phyloP scores from a whole-genome alignment of 2,888 invertebrate genomes.

The Ochlodes sylvanus region DNA sequence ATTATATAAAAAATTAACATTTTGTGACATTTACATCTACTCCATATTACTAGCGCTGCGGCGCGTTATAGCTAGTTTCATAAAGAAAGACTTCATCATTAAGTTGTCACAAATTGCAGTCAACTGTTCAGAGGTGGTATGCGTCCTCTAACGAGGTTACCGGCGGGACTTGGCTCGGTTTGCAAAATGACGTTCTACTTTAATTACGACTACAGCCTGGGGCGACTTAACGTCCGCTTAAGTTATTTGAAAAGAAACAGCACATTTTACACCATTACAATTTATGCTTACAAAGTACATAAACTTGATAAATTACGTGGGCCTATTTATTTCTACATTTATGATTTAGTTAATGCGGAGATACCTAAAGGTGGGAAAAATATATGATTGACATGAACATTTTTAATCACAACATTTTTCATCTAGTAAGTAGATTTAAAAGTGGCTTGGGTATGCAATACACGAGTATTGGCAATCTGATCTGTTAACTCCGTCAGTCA shows the following conservation, averaged over 20 bases:
- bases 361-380: too few relatives aligned
- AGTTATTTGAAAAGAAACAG: not conserved
- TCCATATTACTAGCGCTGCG: not conserved
- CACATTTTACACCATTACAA: not conserved
- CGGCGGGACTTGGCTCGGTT: constrained; percentile 56
- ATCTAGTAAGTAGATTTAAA: too few relatives aligned
- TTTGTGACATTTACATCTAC: too few relatives aligned
- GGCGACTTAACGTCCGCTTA: constrained; percentile 1
- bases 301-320: too few relatives aligned
- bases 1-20: too few relatives aligned
- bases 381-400: too few relatives aligned
- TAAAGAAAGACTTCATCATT: constrained; percentile 3
- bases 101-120: constrained; percentile 8
- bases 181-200: constrained; percentile 45
- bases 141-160: constrained; percentile 64
- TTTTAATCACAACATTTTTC: too few relatives aligned
- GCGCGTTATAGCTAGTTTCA: not conserved
- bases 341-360: too few relatives aligned
- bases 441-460: too few relatives aligned
- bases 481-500: too few relatives aligned
- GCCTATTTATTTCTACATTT: too few relatives aligned
- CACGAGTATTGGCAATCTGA: too few relatives aligned
- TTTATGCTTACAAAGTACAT: not conserved
- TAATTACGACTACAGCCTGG: constrained; percentile 39
- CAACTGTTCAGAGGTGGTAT: constrained; percentile 43